Percentiles rank a stretch among this genome's conserved stretches.
phyloP scores from a whole-genome alignment of 2,113 vertebrate genomes.

The Notothenia coriiceps region DNA sequence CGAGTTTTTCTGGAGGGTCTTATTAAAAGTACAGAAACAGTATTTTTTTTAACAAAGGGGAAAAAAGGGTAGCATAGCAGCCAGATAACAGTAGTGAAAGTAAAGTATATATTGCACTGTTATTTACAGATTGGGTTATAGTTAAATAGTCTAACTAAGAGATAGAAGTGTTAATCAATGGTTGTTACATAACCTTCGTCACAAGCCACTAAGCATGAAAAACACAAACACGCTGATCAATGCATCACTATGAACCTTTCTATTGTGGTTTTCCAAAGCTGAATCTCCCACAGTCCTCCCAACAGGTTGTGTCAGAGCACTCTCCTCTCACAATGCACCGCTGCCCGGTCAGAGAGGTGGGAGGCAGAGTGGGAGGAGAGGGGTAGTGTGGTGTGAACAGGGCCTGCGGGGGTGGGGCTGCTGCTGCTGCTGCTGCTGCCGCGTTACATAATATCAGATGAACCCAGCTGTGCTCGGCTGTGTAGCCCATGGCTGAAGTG shows the following conservation, averaged over 20 bases:
- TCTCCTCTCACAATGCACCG: conserved; percentile 65
- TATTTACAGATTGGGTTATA: too few species aligned
- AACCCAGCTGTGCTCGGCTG: conserved; percentile 74
- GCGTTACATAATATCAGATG: conserved; percentile 72
- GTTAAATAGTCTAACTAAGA: too few species aligned
- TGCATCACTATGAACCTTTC: not conserved
- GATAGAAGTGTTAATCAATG: too few species aligned
- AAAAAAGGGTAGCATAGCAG: too few species aligned
- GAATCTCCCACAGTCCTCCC: conserved; percentile 42
- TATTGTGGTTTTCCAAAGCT: conserved; percentile 14
- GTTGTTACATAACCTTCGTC: too few species aligned
- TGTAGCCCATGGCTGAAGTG: conserved; percentile 65
- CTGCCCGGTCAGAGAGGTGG: conserved; percentile 69
- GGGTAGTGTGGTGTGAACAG: conserved; percentile 68
- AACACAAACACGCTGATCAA: not conserved
- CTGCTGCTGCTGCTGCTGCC: not conserved
- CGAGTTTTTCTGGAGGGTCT: too few species aligned
- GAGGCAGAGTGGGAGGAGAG: conserved; percentile 71
- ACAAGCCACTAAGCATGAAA: not conserved
- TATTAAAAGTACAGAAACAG: too few species aligned
- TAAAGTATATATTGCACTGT: too few species aligned
- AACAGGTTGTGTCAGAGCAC: conserved; percentile 37
- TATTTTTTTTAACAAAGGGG: too few species aligned
- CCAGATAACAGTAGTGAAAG: too few species aligned
- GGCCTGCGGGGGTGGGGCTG: conserved; percentile 74